Percentiles rank a stretch among this genome's conserved stretches.
Conservation (phyloP, 2,888 invertebrate species). For the Cephus rjabovi region DNA sequence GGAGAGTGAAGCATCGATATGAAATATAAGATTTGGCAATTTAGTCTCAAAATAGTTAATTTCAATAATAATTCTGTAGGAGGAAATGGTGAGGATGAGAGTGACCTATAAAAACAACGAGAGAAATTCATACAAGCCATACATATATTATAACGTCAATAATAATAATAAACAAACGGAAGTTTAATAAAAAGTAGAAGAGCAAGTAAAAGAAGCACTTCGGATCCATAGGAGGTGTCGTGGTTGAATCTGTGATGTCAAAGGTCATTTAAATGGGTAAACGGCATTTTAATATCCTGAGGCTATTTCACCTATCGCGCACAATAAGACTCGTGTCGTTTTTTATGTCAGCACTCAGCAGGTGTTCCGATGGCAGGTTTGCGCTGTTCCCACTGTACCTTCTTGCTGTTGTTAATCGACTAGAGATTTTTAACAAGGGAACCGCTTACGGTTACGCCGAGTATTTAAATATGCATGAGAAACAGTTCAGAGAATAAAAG, state of each 20-base stretch:
- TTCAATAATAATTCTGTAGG: neutral
- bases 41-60: neutral
- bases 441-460: neutral
- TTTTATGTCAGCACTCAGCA: constrained; percentile 18
- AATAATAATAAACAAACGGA: too few species aligned
- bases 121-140: too few species aligned
- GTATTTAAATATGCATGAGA: neutral
- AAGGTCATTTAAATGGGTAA: constrained; percentile 27
- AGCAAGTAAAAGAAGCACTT: neutral
- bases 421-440: neutral
- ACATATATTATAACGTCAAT: too few species aligned
- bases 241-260: constrained; percentile 26
- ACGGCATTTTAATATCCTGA: constrained; percentile 26
- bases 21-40: neutral
- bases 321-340: constrained; percentile 23
- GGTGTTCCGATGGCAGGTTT: constrained; percentile 21
- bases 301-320: constrained; percentile 31
- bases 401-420: neutral
- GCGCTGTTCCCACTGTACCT: neutral
- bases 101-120: too few species aligned
- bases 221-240: constrained; percentile 27
- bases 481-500: neutral
- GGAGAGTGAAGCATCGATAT: neutral
- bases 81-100: neutral
- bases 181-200: too few species aligned